phyloP scores from a whole-genome alignment of 2,888 invertebrate species.

The Epirrita christyi region DNA sequence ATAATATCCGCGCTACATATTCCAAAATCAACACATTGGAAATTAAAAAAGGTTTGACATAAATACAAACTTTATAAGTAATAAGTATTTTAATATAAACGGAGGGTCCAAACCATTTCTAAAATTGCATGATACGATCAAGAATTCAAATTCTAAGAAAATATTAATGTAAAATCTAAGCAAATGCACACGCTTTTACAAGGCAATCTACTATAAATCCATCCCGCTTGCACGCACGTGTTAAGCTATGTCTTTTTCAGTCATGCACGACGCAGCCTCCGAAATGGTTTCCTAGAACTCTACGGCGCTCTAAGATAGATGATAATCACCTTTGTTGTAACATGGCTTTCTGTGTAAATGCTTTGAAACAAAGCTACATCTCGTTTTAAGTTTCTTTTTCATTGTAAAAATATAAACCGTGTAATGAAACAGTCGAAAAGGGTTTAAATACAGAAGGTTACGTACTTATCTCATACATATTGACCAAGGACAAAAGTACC shows the following conservation, averaged over 20 bases:
- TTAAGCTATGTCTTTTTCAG: slow-evolving; percentile 39
- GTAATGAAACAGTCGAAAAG: not conserved
- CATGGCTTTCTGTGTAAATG: slow-evolving; percentile 58
- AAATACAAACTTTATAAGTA: no score
- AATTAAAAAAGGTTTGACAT: no score
- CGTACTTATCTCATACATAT: no score
- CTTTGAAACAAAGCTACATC: slow-evolving; percentile 17
- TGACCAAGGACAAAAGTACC: no score
- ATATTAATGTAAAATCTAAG: slow-evolving; percentile 8
- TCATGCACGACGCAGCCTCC: slow-evolving; percentile 58
- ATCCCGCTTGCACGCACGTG: slow-evolving; percentile 46
- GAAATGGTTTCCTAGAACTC: slow-evolving; percentile 68
- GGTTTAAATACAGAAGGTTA: no score
- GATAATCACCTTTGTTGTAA: slow-evolving; percentile 54
- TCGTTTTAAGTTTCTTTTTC: slow-evolving; percentile 1
- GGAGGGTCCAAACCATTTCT: no score
- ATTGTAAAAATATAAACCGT: not conserved
- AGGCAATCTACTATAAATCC: slow-evolving; percentile 66
- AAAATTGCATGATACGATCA: no score
- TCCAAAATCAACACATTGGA: no score
- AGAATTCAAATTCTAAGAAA: no score
- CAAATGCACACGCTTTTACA: slow-evolving; percentile 12
- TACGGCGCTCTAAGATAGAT: slow-evolving; percentile 50
- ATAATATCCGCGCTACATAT: no score
- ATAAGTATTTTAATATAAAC: no score